phyloP scores from a whole-genome alignment of 2,888 invertebrate genomes.

The Blastobasis adustella region DNA sequence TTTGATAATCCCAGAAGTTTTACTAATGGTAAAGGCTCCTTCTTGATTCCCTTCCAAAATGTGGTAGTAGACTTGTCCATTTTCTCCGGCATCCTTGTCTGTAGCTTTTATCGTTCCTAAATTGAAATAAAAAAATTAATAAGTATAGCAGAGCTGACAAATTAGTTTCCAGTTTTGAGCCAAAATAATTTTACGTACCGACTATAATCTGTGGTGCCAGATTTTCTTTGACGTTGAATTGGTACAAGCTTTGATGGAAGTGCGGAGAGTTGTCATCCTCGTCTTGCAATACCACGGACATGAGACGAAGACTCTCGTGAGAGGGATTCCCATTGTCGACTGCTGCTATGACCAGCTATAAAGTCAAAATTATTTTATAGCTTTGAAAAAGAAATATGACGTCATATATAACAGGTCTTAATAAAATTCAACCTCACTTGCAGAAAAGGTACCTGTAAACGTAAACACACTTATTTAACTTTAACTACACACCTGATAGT shows the following conservation, averaged over 20 bases:
- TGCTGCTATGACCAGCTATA: slow-evolving; percentile 85
- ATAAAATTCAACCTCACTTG: too few relatives aligned
- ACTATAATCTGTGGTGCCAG: slow-evolving; percentile 76
- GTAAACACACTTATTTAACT: too few relatives aligned
- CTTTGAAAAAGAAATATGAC: too few relatives aligned
- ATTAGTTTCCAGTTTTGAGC: too few relatives aligned
- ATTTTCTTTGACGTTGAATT: slow-evolving; percentile 84
- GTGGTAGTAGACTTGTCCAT: slow-evolving; percentile 90
- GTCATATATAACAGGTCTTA: too few relatives aligned
- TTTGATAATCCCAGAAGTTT: slow-evolving; percentile 85
- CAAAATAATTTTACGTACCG: slow-evolving; percentile 52
- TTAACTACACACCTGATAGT: slow-evolving; percentile 49
- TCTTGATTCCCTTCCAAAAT: slow-evolving; percentile 86
- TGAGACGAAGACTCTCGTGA: slow-evolving; percentile 82
- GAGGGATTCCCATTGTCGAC: slow-evolving; percentile 88
- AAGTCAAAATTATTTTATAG: slow-evolving; percentile 3
- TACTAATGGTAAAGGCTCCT: slow-evolving; percentile 84
- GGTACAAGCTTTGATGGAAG: slow-evolving; percentile 80
- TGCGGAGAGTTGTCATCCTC: slow-evolving; percentile 88
- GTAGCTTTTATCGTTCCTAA: slow-evolving; percentile 82
- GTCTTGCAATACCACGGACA: slow-evolving; percentile 85
- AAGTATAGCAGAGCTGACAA: too few relatives aligned
- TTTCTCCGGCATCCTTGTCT: slow-evolving; percentile 86
- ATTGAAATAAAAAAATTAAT: background rate
- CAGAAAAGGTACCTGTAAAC: too few relatives aligned